Evolutionary conservation across 2,797 vertebrate species (phyloP).

Genomic region (Apogon talboti): DNA sequence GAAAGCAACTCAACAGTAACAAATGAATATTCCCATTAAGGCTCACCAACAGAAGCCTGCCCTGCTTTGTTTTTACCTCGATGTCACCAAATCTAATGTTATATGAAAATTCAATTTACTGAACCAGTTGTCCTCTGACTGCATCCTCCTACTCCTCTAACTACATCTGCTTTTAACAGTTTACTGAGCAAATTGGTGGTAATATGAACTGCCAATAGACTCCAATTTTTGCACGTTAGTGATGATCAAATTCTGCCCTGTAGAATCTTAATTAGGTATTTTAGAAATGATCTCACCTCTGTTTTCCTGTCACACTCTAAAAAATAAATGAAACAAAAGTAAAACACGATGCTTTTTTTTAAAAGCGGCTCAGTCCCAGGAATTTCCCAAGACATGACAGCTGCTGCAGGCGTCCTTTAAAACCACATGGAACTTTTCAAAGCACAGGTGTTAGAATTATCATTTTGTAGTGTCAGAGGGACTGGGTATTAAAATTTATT

Average conservation of each 20-base stretch:
- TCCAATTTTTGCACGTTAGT: neutral
- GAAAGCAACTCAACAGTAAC: constrained; percentile 34
- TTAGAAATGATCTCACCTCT: neutral
- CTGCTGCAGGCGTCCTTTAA: neutral
- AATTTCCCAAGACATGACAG: neutral
- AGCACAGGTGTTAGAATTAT: neutral
- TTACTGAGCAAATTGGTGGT: constrained; percentile 21
- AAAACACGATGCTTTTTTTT: too few relatives aligned
- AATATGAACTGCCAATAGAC: constrained; percentile 16
- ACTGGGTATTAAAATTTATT: constrained; percentile 23
- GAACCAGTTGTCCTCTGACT: neutral
- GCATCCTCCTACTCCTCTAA: constrained; percentile 5
- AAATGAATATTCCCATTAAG: constrained; percentile 48
- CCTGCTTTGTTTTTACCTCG: constrained; percentile 29
- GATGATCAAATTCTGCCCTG: constrained; percentile 2
- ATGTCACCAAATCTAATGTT: constrained; percentile 17
- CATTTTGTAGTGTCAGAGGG: neutral
- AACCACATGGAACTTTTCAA: neutral
- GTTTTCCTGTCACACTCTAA: neutral
- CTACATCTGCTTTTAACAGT: constrained; percentile 5
- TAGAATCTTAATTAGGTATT: neutral
- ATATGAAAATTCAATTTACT: neutral
- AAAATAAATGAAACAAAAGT: constrained; percentile 6
- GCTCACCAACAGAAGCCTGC: constrained; percentile 8
- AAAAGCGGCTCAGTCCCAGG: neutral